Base-by-base conservation (phyloP, 1,140 invertebrate genomes). In the Drosophila lowei region DNA sequence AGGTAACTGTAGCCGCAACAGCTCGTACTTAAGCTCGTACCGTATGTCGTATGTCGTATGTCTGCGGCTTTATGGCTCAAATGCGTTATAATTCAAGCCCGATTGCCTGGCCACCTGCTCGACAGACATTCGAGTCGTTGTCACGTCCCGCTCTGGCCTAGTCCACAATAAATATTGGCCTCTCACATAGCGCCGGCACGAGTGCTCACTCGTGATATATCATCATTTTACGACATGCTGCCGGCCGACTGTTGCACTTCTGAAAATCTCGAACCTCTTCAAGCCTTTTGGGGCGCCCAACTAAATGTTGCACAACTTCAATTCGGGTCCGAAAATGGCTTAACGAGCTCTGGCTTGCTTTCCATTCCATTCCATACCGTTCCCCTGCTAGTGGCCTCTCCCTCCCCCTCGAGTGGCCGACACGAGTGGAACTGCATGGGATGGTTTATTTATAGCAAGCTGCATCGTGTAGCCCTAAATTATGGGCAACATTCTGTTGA, bases 21-120 rank as follows among this genome's bases (percentile, higher is more conserved):
- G 18, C n/a, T n/a, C n/a, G n/a, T n/a, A 77, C 81, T 86, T 77
- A 65, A 86, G 79, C 68, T 56, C 53, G 65, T 55, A 73, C n/a
- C n/a, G n/a, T n/a, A n/a, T n/a, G n/a, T n/a, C n/a, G n/a, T n/a
- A n/a, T n/a, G n/a, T 77, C 81, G 71, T 88, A 86, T 86, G 72
- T 88, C 70, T 70, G 52, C 52, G 53, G 62, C 59, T 86, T 86
- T 86, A 86, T 72, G 67, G 68, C 83, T 71, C 64, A 77, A 77
- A 55, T 77, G 81, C 81, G 62, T 75, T 86, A 81, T 85, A 86
- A 80, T 77, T 85, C 80, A 86, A 66, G 52, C 67, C 30, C 43
- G 43, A 52, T 21, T 53, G 62, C 41, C 44, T 15, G 71, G 28
- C 72, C 71, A 74, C 71, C 72, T 74, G 72, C 65, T 66, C 23